Conservation (phyloP, 2,113 vertebrate genomes). For the Tachuris rubrigastra region DNA sequence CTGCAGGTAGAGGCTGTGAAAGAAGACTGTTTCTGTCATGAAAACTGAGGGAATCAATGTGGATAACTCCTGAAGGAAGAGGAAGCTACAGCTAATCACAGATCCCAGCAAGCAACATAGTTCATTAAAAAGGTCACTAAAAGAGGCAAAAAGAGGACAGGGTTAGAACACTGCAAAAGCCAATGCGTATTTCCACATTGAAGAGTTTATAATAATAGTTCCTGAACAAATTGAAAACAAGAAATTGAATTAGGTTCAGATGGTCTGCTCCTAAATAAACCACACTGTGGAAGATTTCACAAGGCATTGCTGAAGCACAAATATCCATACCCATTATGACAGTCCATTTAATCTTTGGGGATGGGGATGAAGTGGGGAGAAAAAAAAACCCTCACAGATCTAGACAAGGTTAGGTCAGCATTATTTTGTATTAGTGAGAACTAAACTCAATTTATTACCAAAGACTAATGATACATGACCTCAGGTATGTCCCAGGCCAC, state of each 20-base stretch:
- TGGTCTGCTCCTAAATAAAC: background rate
- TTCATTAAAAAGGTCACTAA: background rate
- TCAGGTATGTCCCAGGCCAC: background rate
- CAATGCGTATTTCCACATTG: background rate
- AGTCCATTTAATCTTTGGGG: background rate
- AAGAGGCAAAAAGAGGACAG: background rate
- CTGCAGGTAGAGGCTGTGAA: background rate
- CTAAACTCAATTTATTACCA: background rate
- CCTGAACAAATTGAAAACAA: conserved; percentile 15
- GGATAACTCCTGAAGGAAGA: background rate
- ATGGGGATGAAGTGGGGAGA: background rate
- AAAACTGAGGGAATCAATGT: background rate
- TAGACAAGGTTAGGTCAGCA: background rate
- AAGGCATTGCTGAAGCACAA: background rate
- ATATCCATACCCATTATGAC: background rate
- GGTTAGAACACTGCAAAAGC: background rate
- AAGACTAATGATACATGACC: background rate
- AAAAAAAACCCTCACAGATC: background rate
- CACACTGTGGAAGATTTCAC: background rate
- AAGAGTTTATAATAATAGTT: background rate
- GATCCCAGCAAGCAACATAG: background rate
- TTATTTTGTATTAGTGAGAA: background rate
- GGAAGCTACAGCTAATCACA: background rate
- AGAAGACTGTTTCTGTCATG: background rate
- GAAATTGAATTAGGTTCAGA: conserved; percentile 6